A percentile compares a stretch with the other conserved stretches of the same genome.
These are phyloP conservation scores for Ophraella communa DNA, from an alignment of 2,888 invertebrate species.

Conservation along the genomic window DNA sequence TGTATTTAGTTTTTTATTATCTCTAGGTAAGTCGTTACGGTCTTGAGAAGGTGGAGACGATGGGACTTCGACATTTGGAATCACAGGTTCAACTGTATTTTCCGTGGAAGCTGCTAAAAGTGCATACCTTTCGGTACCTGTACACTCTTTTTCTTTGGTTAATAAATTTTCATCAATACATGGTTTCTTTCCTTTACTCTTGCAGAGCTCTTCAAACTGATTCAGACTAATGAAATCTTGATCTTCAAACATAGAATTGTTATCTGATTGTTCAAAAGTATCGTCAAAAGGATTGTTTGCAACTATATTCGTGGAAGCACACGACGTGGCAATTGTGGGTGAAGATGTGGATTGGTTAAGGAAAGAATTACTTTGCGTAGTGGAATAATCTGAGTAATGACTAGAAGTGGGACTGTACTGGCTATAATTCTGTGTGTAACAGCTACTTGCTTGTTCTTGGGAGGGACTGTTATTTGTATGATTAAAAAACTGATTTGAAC, in stretches of 20 bases:
- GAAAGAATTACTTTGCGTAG: not conserved
- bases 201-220: not conserved
- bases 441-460: not conserved
- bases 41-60: not conserved
- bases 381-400: not conserved
- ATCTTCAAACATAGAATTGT: not conserved
- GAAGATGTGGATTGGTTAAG: not conserved
- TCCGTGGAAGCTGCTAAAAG: not conserved
- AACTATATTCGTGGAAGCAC: not conserved
- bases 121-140: not conserved
- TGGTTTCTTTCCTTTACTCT: not conserved
- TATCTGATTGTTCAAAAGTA: not conserved
- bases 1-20: not conserved
- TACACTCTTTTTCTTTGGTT: no score
- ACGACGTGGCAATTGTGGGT: not conserved
- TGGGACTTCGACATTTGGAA: not conserved
- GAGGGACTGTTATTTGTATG: not conserved
- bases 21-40: not conserved
- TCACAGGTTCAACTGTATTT: not conserved
- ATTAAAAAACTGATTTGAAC: no score
- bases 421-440: not conserved
- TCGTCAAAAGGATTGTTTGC: not conserved
- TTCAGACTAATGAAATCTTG: conserved; percentile 5
- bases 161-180: no score
- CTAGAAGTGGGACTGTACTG: not conserved